These are phyloP conservation scores for Colius striatus DNA, from an alignment of 2,113 vertebrate genomes.

Conservation along the genomic window DNA sequence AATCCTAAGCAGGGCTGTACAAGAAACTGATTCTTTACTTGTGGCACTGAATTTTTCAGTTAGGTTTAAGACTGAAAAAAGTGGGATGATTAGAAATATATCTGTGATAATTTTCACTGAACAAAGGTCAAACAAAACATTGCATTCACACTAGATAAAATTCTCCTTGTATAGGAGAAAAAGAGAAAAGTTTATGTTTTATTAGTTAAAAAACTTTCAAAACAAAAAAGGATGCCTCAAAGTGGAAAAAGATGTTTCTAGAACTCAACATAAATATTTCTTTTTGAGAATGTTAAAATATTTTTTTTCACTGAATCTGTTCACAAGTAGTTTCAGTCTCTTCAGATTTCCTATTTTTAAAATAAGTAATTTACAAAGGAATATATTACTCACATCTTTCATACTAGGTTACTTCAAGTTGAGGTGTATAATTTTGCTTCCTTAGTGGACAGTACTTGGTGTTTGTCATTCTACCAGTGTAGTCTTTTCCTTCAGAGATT, in stretches of 20 bases:
- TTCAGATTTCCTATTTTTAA: neutral
- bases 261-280: neutral
- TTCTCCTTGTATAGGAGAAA: neutral
- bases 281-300: neutral
- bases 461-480: neutral
- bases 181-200: neutral
- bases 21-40: conserved; percentile 47
- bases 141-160: neutral
- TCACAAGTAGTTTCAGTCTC: neutral
- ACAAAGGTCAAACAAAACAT: neutral
- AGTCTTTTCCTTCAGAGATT: neutral
- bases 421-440: neutral
- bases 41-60: neutral
- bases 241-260: neutral
- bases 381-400: neutral
- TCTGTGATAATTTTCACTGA: neutral
- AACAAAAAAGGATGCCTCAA: neutral
- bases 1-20: conserved; percentile 41
- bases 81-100: neutral
- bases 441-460: neutral
- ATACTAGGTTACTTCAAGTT: neutral
- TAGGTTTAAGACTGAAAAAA: neutral
- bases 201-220: neutral
- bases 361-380: neutral
- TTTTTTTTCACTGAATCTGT: neutral